Evolutionary conservation across 64 coral and sea anemone species (phyloP).

Genomic region (Montipora capricornis): DNA sequence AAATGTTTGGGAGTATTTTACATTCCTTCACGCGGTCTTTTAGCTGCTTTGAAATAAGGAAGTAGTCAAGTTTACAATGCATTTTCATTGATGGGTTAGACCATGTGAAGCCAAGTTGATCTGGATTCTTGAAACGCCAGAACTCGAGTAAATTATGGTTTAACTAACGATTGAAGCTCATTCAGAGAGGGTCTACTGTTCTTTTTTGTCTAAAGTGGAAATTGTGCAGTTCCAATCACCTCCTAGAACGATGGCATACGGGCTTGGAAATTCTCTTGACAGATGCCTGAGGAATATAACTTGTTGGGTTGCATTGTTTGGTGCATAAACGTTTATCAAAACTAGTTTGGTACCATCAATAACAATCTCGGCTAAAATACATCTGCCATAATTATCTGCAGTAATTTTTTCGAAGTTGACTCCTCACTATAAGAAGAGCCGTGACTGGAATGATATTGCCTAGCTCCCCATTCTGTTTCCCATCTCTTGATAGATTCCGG

Average conservation of each 20-base stretch:
- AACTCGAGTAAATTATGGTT: slow-evolving; percentile 12
- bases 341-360: neutral
- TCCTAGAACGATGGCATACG: too few relatives aligned
- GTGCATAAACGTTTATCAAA: neutral
- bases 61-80: slow-evolving; percentile 9
- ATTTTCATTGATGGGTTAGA: slow-evolving; percentile 18
- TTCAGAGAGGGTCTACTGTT: neutral
- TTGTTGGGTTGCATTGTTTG: neutral
- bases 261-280: too few relatives aligned
- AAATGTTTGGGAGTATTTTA: slow-evolving; percentile 8
- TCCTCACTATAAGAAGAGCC: neutral
- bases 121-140: slow-evolving; percentile 19
- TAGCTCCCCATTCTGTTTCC: slow-evolving; percentile 4
- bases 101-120: slow-evolving; percentile 12
- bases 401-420: neutral
- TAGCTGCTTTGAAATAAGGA: slow-evolving; percentile 22
- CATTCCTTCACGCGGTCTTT: neutral
- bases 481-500: neutral
- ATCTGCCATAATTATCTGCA: neutral
- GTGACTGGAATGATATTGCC: neutral
- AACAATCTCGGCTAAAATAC: neutral
- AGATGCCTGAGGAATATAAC: too few relatives aligned
- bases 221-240: too few relatives aligned
- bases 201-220: too few relatives aligned
- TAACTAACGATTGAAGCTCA: slow-evolving; percentile 12